These are phyloP conservation scores for Tetramorium parvispinum DNA, from an alignment of 1,140 invertebrate genomes.

Conservation along the genomic window DNA sequence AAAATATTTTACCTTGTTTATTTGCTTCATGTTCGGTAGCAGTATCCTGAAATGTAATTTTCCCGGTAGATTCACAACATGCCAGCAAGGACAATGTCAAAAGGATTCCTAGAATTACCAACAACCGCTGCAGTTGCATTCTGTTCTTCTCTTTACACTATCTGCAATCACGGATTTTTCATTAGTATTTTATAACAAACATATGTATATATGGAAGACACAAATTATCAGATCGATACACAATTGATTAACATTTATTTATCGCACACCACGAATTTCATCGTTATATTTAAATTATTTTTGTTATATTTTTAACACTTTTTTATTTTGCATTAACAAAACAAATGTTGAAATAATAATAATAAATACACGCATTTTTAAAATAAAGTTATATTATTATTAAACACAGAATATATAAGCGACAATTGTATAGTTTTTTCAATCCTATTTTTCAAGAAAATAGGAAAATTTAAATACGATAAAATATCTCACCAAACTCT, in stretches of 20 bases:
- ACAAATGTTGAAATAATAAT: background rate
- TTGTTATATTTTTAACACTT: background rate
- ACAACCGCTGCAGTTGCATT: conserved; percentile 75
- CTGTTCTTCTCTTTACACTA: conserved; percentile 69
- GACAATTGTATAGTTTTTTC: background rate
- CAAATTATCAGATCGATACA: background rate
- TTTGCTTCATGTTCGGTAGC: conserved; percentile 65
- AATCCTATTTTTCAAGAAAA: background rate
- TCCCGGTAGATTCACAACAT: conserved; percentile 67
- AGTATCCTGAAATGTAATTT: conserved; percentile 79
- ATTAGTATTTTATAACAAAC: conserved; percentile 21
- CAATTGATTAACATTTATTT: background rate
- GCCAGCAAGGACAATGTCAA: conserved; percentile 71
- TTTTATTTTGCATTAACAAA: background rate
- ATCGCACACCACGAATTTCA: background rate
- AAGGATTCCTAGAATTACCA: conserved; percentile 76
- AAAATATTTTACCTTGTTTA: conserved; percentile 76
- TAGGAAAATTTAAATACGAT: background rate
- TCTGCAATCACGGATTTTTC: conserved; percentile 52
- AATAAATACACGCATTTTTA: background rate
- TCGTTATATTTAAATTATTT: background rate
- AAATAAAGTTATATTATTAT: background rate
- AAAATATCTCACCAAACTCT: conserved; percentile 59
- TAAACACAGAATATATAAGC: background rate
- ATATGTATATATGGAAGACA: background rate